These are phyloP conservation scores for Pomatostomus ruficeps DNA, from an alignment of 2,113 vertebrate genomes.

Conservation along the genomic window DNA sequence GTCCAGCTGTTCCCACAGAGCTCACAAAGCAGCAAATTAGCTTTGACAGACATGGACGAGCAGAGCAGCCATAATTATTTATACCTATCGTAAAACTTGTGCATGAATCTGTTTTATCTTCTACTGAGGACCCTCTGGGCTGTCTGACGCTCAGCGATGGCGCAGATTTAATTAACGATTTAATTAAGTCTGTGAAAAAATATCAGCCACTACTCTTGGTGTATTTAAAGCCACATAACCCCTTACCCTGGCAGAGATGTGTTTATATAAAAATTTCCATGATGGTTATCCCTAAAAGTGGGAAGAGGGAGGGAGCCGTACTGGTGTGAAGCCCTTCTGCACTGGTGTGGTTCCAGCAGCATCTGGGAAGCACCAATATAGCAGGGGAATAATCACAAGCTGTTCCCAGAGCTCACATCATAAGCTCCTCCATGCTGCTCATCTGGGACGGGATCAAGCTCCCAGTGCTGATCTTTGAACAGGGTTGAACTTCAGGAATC, in stretches of 20 bases:
- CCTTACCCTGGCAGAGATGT: neutral
- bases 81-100: neutral
- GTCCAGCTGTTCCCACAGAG: neutral
- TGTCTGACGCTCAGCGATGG: neutral
- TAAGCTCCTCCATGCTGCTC: neutral
- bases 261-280: neutral
- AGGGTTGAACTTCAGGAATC: neutral
- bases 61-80: neutral
- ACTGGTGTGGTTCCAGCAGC: neutral
- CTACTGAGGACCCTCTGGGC: neutral
- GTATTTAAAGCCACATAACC: neutral
- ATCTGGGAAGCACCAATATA: neutral
- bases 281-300: neutral
- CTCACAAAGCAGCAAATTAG: neutral
- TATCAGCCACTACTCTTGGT: neutral
- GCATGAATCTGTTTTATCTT: neutral
- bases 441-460: neutral
- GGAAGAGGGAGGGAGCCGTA: neutral
- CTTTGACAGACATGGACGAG: neutral
- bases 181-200: conserved; percentile 10
- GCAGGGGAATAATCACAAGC: neutral
- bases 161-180: conserved; percentile 27
- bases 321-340: neutral
- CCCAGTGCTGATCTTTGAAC: neutral
- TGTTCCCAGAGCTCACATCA: neutral